Conservation (phyloP, 2,888 invertebrate genomes). For the Microctonus hyperodae region DNA sequence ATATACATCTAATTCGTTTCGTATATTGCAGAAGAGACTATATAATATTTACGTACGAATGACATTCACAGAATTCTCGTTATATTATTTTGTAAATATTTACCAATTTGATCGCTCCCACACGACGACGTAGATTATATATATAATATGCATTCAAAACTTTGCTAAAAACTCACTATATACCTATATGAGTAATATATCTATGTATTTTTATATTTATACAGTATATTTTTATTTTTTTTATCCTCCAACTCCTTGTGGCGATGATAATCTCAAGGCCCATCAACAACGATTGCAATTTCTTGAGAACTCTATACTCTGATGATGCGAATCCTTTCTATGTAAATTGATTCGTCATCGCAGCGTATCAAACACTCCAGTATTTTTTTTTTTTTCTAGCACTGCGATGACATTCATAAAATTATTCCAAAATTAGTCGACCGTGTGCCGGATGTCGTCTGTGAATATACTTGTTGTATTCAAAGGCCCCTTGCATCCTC, state of each 20-base stretch:
- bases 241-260: background rate
- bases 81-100: background rate
- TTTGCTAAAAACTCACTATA: too few species aligned
- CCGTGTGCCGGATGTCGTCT: background rate
- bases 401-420: background rate
- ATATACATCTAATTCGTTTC: background rate
- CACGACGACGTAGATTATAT: background rate
- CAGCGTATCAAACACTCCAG: background rate
- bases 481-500: background rate
- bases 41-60: slow-evolving; percentile 3
- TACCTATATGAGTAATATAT: too few species aligned
- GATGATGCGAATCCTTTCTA: background rate
- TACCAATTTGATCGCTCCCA: background rate
- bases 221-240: background rate
- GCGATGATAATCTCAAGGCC: background rate
- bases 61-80: background rate
- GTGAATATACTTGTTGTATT: background rate
- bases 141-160: too few species aligned
- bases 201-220: background rate
- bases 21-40: background rate
- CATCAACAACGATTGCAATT: background rate
- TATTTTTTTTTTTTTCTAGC: background rate
- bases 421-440: background rate
- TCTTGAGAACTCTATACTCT: background rate
- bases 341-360: slow-evolving; percentile 13